These are phyloP conservation scores for Rhopalosiphum maidis DNA, from an alignment of 1,140 invertebrate species.

Conservation along the genomic window DNA sequence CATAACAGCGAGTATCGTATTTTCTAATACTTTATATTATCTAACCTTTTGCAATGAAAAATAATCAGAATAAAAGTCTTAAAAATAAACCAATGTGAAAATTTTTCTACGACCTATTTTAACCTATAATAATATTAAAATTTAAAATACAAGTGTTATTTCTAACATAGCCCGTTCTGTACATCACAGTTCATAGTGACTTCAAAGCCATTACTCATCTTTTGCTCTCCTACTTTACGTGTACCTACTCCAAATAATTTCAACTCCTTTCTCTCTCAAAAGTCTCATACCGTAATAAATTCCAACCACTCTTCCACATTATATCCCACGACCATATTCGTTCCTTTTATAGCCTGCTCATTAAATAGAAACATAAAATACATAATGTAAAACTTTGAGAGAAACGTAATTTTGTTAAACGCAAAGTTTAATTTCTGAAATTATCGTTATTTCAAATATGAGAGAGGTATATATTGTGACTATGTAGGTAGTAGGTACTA, in stretches of 20 bases:
- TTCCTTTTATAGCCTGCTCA: neutral
- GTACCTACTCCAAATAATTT: slow-evolving; percentile 21
- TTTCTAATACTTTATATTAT: neutral
- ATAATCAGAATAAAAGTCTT: neutral
- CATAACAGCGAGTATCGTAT: neutral
- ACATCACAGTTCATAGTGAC: neutral
- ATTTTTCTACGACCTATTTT: neutral
- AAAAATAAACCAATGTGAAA: neutral
- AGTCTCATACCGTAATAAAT: slow-evolving; percentile 30
- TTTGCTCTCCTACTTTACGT: neutral
- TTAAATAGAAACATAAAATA: slow-evolving; percentile 33
- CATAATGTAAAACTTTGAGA: slow-evolving; percentile 6
- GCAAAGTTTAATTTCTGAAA: neutral
- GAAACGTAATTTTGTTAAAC: neutral
- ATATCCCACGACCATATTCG: neutral
- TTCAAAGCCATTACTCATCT: slow-evolving; percentile 27
- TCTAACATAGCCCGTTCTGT: neutral
- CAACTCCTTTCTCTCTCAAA: neutral
- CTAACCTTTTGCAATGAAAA: neutral
- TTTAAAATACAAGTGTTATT: neutral
- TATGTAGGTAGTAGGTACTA: neutral
- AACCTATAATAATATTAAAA: slow-evolving; percentile 16
- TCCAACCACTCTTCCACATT: neutral
- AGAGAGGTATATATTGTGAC: neutral
- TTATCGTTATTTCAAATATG: neutral